phyloP scores from a whole-genome alignment of 2,797 vertebrate genomes.

The Chelon auratus region DNA sequence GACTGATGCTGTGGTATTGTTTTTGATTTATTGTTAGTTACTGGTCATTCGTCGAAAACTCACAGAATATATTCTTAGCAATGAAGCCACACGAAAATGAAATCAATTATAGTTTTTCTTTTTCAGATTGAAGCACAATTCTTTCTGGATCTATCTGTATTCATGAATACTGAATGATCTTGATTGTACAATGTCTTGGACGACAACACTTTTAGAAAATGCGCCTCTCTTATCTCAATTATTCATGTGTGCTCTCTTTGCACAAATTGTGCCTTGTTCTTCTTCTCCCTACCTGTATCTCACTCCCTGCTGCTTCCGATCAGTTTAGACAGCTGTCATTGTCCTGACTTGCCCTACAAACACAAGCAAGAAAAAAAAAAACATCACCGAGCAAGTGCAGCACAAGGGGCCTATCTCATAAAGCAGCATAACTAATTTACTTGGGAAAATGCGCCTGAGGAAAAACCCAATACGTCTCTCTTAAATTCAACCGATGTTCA shows the following conservation, averaged over 20 bases:
- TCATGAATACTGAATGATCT: slow-evolving; percentile 17
- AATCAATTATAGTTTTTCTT: not conserved
- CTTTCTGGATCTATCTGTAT: slow-evolving; percentile 8
- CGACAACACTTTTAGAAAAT: slow-evolving; percentile 10
- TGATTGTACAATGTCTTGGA: slow-evolving; percentile 10
- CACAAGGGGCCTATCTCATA: slow-evolving; percentile 15
- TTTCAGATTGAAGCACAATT: not conserved
- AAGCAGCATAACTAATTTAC: slow-evolving; percentile 21
- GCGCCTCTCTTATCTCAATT: slow-evolving; percentile 2
- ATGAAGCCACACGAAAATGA: too few relatives aligned
- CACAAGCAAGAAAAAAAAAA: slow-evolving; percentile 20
- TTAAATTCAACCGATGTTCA: not conserved
- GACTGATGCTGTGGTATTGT: too few relatives aligned
- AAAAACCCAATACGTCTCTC: not conserved
- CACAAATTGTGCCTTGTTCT: slow-evolving; percentile 18
- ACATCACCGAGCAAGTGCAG: slow-evolving; percentile 22
- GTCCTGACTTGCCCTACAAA: slow-evolving; percentile 20
- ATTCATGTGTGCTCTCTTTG: slow-evolving; percentile 13
- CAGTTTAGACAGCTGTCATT: slow-evolving; percentile 56
- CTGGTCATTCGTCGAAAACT: too few relatives aligned
- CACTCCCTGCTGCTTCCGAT: slow-evolving; percentile 38
- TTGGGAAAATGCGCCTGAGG: not conserved
- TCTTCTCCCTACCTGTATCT: slow-evolving; percentile 39
- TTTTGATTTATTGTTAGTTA: too few relatives aligned
- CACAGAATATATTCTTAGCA: too few relatives aligned